These are phyloP conservation scores for Thelaira solivaga DNA, from an alignment of 2,888 invertebrate genomes.

Conservation along the genomic window DNA sequence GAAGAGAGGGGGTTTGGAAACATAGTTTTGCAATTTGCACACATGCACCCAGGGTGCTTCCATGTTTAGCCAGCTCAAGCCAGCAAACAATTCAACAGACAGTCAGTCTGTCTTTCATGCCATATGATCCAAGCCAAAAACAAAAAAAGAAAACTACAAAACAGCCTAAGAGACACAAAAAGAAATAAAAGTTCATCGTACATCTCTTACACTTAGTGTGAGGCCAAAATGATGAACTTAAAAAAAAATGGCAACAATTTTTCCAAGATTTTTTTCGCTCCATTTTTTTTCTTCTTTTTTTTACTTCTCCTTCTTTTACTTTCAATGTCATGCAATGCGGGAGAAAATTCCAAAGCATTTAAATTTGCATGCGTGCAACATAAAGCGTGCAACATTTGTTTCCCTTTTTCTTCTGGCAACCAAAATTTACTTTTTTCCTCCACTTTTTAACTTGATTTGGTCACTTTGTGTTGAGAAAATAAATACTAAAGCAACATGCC, in stretches of 20 bases:
- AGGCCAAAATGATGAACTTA: conserved; percentile 47
- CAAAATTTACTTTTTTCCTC: conserved; percentile 24
- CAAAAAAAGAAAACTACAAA: neutral
- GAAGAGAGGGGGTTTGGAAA: conserved; percentile 23
- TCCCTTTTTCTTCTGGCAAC: conserved; percentile 10
- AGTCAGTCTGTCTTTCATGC: neutral
- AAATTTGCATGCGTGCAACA: conserved; percentile 64
- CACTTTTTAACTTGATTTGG: neutral
- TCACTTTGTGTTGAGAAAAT: conserved; percentile 23
- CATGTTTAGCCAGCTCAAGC: conserved; percentile 39
- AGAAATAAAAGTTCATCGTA: conserved; percentile 32
- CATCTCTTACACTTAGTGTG: conserved; percentile 44
- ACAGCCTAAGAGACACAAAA: neutral
- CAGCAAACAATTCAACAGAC: conserved; percentile 25
- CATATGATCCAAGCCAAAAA: neutral
- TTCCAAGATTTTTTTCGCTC: conserved; percentile 45
- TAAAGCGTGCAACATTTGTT: conserved; percentile 60
- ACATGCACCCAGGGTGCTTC: conserved; percentile 56
- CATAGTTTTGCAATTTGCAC: conserved; percentile 61
- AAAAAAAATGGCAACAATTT: conserved; percentile 28
- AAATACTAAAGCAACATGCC: conserved; percentile 45
- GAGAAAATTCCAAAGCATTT: conserved; percentile 63
- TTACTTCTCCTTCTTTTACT: conserved; percentile 9
- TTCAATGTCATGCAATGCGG: conserved; percentile 63
- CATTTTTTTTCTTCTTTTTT: conserved; percentile 7